A percentile compares a stretch with the other conserved stretches of the same genome.
These are phyloP conservation scores for Silurus aristotelis DNA, from an alignment of 2,797 vertebrate genomes.

Conservation along the genomic window DNA sequence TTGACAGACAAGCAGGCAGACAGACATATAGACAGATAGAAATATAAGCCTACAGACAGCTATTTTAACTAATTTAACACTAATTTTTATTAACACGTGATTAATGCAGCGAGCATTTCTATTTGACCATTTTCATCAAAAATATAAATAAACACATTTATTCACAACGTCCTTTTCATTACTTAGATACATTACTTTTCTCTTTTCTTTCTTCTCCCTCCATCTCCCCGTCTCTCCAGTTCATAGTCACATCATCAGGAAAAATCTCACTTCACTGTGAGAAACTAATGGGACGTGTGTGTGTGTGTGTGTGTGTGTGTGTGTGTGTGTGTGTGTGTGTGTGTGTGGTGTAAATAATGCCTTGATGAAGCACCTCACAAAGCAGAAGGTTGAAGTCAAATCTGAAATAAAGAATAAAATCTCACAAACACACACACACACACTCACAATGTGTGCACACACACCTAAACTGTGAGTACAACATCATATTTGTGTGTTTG, in stretches of 20 bases:
- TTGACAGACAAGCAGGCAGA: too few relatives aligned
- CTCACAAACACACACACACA: background rate
- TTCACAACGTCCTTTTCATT: too few relatives aligned
- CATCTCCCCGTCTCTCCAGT: background rate
- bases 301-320: constrained; percentile 1
- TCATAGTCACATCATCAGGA: background rate
- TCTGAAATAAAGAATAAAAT: background rate
- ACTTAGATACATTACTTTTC: background rate
- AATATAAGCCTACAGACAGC: background rate
- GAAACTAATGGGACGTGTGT: constrained; percentile 3
- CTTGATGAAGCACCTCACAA: background rate
- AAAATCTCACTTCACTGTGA: background rate
- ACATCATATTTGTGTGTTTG: background rate
- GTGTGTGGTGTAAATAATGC: background rate
- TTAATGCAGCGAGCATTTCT: too few relatives aligned
- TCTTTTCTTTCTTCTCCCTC: background rate
- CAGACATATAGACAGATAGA: too few relatives aligned
- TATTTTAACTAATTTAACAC: too few relatives aligned
- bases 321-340: constrained; percentile 12
- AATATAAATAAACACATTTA: too few relatives aligned
- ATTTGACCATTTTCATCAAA: too few relatives aligned
- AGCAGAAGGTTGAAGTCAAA: background rate
- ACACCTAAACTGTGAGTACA: background rate
- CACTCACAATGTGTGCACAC: too few relatives aligned
- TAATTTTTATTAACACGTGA: too few relatives aligned